Evolutionary conservation across 2,888 invertebrate genomes (phyloP), one percentile per base, ranked within the genome.

Genomic region (Hydraecia micacea): DNA sequence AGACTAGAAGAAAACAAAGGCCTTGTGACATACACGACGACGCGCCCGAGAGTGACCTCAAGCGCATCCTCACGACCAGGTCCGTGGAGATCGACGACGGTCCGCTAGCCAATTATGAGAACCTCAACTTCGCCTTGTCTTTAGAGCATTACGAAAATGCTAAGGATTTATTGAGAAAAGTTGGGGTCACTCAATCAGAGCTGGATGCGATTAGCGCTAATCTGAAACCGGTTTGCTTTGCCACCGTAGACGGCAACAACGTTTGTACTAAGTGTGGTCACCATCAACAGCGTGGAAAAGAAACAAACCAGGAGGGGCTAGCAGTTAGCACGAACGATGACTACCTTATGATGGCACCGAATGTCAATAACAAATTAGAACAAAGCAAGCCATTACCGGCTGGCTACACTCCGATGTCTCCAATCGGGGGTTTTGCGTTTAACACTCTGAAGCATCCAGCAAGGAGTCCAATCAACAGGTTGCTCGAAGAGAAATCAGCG

Each of bases 101-200:
- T 0, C 96, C 97, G 6, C 91, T 96, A 25, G 96, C 97, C 6
- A 97, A 98, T 93, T 98, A 98, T 90, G 98, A 97, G 84, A 98
- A 98, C 90, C 97, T 98, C 87, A 98, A 98, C 90, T 98, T 98
- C 93, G 98, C 98, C 76, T 97, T 98, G 88, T 98, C 98, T 0
- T 94, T 98, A 49, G 98, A 98, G 90, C 97, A 98, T 85, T 98
- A 98, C 91, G 98, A 98, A 93, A 98, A 98, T 92, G 98, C 98
- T 69, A 98, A 98, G 89, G 98, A 98, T 89, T 92, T 98, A 68
- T 90, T 98, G 49, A 95, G 97, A 66, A 97, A 96, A 89, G 97
- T 97, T 0, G 97, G 97, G 6, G 96, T 97, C 2, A 97, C 97
- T 11, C 96, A 96, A 82, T 92, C 94, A n/a, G 97, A 97, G 87